phyloP scores from a whole-genome alignment of 2,797 vertebrate species.

The Phalanger gymnotis region DNA sequence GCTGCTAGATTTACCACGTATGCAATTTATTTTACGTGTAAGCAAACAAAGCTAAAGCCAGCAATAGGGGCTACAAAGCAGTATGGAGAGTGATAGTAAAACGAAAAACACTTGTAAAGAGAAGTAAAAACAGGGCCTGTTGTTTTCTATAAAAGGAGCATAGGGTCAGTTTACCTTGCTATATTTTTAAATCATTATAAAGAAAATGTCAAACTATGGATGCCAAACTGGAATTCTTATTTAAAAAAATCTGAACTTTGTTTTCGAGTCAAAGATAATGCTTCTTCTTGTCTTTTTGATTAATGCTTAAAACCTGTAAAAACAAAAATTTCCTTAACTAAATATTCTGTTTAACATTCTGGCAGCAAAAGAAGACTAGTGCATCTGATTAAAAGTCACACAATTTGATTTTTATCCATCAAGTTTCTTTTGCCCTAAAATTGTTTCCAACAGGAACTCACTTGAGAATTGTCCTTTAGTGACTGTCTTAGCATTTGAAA shows the following conservation, averaged over 20 bases:
- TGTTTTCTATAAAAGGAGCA: slow-evolving; percentile 61
- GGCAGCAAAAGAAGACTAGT: slow-evolving; percentile 19
- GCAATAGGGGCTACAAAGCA: not conserved
- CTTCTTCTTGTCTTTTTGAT: slow-evolving; percentile 49
- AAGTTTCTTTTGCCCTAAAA: slow-evolving; percentile 36
- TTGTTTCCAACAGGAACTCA: slow-evolving; percentile 25
- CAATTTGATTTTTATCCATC: slow-evolving; percentile 35
- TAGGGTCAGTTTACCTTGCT: slow-evolving; percentile 59
- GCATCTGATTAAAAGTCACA: slow-evolving; percentile 41
- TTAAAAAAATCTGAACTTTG: slow-evolving; percentile 63
- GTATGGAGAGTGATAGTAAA: slow-evolving; percentile 11
- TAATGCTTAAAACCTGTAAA: slow-evolving; percentile 37
- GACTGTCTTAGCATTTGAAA: slow-evolving; percentile 18
- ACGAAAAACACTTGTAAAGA: slow-evolving; percentile 55
- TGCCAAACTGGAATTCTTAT: slow-evolving; percentile 59
- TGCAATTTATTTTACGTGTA: slow-evolving; percentile 46
- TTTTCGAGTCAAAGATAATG: slow-evolving; percentile 23
- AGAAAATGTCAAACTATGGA: slow-evolving; percentile 46
- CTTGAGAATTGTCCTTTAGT: slow-evolving; percentile 39
- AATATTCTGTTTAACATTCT: slow-evolving; percentile 35
- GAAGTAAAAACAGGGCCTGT: slow-evolving; percentile 65
- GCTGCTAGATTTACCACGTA: slow-evolving; percentile 67
- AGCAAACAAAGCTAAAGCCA: slow-evolving; percentile 60
- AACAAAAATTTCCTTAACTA: slow-evolving; percentile 39
- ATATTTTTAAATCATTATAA: slow-evolving; percentile 54